Evolutionary conservation across 2,888 invertebrate species (phyloP), one percentile per base, ranked within the genome.

Genomic region (Pomacea canaliculata): DNA sequence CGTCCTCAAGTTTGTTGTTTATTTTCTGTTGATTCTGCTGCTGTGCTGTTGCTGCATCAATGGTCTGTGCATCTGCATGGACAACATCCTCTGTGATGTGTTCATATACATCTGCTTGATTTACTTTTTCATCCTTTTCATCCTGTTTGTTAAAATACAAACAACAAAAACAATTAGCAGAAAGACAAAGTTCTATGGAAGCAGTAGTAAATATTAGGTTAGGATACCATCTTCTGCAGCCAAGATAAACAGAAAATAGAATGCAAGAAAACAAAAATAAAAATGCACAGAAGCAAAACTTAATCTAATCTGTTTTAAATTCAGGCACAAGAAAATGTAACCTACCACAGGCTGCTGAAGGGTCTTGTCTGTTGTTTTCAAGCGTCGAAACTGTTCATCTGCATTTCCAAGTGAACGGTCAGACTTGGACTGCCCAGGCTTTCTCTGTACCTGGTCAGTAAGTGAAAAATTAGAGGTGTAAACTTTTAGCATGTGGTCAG

Each of bases 1-100:
- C 85, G 48, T 94, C 93, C 66, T 93, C 92, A 70, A 94, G 93
- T 49, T 87, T 84, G 18, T 74, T 76, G 59, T 75, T 72, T 10
- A 94, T 89, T 65, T 94, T 93, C 83, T 94, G 94, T 82, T 93
- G 91, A 83, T 95, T 93, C 62, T 95, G 95, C 91, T 97, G 97
- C 82, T 97, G 96, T 90, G 90, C 87, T 5, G 92, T 92, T 37
- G 92, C 92, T 48, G 91, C 91, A 85, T 93, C 92, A 72, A 92
- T 81, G 49, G 92, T 91, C 81, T 96, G 94, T 76, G 94, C 93
- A 87, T 95, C 94, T 80, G 93, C 83, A n/a, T 85, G 83, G 0
- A 79, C 75, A 78, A 95, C 94, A 0, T 95, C 94, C 82, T 96
- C 94, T 85, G 95, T 94, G 5, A 97, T 94, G 88, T 97, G 97